Conservation (phyloP, 2,888 invertebrate genomes). For the Epirrhoe alternata region DNA sequence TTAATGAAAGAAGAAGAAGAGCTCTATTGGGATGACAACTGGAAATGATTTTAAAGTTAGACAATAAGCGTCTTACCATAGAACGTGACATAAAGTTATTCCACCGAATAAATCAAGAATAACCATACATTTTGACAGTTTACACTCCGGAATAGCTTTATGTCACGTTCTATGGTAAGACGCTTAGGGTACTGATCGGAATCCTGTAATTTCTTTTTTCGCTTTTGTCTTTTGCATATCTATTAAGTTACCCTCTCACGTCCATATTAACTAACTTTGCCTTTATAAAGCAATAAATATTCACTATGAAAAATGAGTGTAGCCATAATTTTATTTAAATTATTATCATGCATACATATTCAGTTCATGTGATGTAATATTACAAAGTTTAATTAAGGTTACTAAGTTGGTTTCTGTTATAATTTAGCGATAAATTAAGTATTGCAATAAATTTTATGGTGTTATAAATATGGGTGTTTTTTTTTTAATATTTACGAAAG, state of each 20-base stretch:
- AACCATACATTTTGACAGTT: too few species aligned
- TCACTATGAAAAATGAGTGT: background rate
- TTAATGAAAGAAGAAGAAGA: too few species aligned
- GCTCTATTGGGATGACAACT: too few species aligned
- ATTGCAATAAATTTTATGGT: background rate
- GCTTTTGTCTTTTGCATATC: background rate
- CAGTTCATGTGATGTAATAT: background rate
- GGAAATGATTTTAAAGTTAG: too few species aligned
- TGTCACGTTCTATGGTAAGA: too few species aligned
- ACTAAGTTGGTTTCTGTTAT: background rate
- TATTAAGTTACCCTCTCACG: background rate
- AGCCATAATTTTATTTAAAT: background rate
- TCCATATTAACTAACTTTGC: background rate
- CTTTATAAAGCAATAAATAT: constrained; percentile 1
- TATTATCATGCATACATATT: background rate
- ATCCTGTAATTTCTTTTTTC: too few species aligned
- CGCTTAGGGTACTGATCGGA: too few species aligned
- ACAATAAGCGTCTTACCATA: too few species aligned
- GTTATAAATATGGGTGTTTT: background rate
- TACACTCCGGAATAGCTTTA: too few species aligned
- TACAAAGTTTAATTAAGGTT: background rate
- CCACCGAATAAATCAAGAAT: too few species aligned
- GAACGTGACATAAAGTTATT: too few species aligned
- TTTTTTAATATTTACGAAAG: background rate
- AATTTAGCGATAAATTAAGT: background rate